Evolutionary conservation across 2,113 vertebrate genomes (phyloP), one percentile per base, ranked within the genome.

Genomic region (Cinclus mexicanus): DNA sequence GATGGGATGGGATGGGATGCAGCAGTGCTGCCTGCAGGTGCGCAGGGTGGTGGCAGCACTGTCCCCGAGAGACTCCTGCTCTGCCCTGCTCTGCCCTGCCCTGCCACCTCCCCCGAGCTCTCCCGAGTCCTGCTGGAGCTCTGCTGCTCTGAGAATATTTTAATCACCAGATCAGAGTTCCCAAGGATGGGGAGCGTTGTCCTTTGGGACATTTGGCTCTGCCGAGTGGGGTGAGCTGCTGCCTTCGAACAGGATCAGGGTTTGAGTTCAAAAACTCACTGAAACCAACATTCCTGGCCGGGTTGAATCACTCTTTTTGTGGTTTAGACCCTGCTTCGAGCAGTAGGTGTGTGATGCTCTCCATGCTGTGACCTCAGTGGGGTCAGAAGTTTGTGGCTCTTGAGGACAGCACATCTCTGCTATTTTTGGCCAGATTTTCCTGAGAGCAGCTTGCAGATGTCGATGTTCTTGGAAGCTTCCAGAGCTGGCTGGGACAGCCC

Each of bases 1-100:
- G 78, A 9, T 31, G 18, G 76, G 55, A 4, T 49, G 23, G 44
- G 31, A 12, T 13, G 37, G 29, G 35, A 74, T 0, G 0, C 5
- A 50, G 33, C 5, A 26, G 35, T 3, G 35, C 12, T 69, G 33
- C 13, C 33, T 1, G 7, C 35, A 11, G 1, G 0, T 0, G 7
- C 14, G 25, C 69, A 35, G 15, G 44, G 52, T 23, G 57, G 41
- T 44, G 2, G 3, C 33, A 72, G 70, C 33, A 5, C 41, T 47
- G 55, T 22, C 3, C 28, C 3, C 0, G 35, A 55, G 55, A 24
- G 23, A 33, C 37, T 52, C 55, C 59, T 81, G 60, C 67, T 8
- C 0, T 28, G 31, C 12, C 59, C 64, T 44, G 42, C 57, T 46
- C 13, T 42, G 42, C 42, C 14, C 75, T 39, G 42, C 78, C 35